Base-by-base conservation (phyloP, 2,797 vertebrate genomes). In the Pteronotus mesoamericanus region DNA sequence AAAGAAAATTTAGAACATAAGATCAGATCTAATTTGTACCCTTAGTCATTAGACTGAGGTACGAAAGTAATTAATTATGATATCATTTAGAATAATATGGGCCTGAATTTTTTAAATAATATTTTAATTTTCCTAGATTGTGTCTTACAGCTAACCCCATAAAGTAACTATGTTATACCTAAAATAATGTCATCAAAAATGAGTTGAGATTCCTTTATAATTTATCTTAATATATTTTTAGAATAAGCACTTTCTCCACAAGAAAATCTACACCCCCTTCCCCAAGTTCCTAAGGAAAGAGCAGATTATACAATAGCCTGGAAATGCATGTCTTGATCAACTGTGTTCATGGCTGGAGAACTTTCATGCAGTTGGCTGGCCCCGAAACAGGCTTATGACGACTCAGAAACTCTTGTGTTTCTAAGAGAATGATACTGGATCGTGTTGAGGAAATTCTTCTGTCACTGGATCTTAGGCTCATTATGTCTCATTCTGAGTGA, bases 341-440 rank as follows among this genome's bases (percentile, higher is more conserved):
- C 1, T 14, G 5, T 39, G 9, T 10, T 3, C 24, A 0, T 10
- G 7, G 16, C 34, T 42, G 26, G 19, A 10, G 48, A 44, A 2
- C 22, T 12, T 37, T 51, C 34, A 22, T 39, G 34, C 2, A 6
- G 2, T 0, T 37, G 2, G 22, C 14, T 3, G 2, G 34, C 19
- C 77, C 34, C 1, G 7, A 15, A 29, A 14, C 61, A 86, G 14
- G 5, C 21, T 12, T 8, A 6, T 10, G 71, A 2, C 3, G 0
- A 9, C 18, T 22, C 34, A n/a, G 53, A 55, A 82, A 32, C 6
- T 39, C 64, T 37, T 24, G 12, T 86, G 51, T 34, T 44, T 74
- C 88, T 71, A 46, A 86, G n/a, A 68, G 51, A 69, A 44, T n/a
- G 11, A 22, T 5, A 2, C 37, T 21, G 37, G 48, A 12, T 32